A percentile compares a stretch with the other conserved stretches of the same genome.
Evolutionary conservation across 1,140 invertebrate species (phyloP).

Genomic region (Papilio polytes): DNA sequence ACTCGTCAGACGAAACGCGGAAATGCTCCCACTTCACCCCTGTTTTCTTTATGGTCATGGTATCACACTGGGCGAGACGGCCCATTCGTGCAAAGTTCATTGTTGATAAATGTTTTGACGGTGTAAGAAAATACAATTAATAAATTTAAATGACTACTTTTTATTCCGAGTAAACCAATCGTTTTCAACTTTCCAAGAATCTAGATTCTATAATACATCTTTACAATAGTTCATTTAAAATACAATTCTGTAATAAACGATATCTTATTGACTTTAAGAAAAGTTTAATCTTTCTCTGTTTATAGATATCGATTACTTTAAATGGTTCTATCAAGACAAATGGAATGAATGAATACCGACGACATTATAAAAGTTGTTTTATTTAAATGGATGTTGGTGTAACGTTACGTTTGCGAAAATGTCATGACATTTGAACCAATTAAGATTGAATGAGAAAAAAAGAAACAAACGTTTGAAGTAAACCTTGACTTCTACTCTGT

Average conservation of each 20-base stretch:
- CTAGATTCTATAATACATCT: neutral
- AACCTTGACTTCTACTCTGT: too few species aligned
- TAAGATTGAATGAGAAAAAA: too few species aligned
- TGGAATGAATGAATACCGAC: neutral
- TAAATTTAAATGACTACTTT: neutral
- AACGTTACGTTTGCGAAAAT: neutral
- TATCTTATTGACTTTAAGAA: constrained; percentile 1
- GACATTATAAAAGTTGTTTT: neutral
- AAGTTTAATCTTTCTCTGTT: neutral
- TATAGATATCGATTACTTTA: neutral
- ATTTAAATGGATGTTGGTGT: neutral
- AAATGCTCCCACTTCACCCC: too few species aligned
- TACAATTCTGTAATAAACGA: neutral
- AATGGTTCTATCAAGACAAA: neutral
- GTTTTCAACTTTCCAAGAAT: neutral
- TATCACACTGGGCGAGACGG: too few species aligned
- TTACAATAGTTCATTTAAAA: neutral
- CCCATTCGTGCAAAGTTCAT: too few species aligned
- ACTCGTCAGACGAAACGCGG: too few species aligned
- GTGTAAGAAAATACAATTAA: neutral
- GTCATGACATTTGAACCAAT: too few species aligned
- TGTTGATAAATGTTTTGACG: neutral
- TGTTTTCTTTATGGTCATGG: too few species aligned
- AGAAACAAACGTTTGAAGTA: too few species aligned
- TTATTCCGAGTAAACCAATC: neutral